Evolutionary conservation across 2,113 vertebrate species (phyloP), one percentile per base, ranked within the genome.

Genomic region (Bubalus kerabau): DNA sequence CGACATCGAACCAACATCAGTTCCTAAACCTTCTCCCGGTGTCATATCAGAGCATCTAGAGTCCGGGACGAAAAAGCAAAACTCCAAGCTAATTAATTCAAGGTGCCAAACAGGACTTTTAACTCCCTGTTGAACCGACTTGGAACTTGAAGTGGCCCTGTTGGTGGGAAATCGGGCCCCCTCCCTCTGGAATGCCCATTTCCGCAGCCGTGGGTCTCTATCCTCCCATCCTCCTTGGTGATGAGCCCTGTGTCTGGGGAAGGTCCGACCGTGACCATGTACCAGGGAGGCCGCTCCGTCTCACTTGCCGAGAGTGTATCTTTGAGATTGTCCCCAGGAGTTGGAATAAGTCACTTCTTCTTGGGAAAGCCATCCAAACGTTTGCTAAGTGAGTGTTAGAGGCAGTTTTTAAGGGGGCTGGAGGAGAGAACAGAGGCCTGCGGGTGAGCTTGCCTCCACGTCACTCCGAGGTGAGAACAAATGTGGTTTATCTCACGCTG

Each of bases 41-140:
- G 2, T 46, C 9, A 3, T 0, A 4, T 0, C 9, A 1, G 2
- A n/a, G 32, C 1, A 0, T 19, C 76, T 40, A 6, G 26, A 30
- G n/a, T 36, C 14, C 2, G 9, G 40, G 32, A 24, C 5, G n/a
- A 54, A 32, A 26, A 5, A 2, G 14, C 46, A 21, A 6, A 40
- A 12, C 0, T 2, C 21, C 0, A 10, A 26, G 17, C 16, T 30
- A 4, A 5, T 15, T 12, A 6, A 36, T 36, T 71, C n/a, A 11
- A 13, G 43, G 43, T 7, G 6, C 14, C 52, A 21, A 19, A 4
- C 1, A 15, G 24, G 80, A 64, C 30, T 30, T 6, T 30, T 9
- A 13, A 32, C 9, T 30, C 60, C n/a, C 17, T 6, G 3, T 5
- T 56, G 48, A 62, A 2, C n/a, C 1, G 7, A 71, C 74, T 28